phyloP scores from a whole-genome alignment of 2,797 vertebrate genomes.

The Rhynchotus rufescens region DNA sequence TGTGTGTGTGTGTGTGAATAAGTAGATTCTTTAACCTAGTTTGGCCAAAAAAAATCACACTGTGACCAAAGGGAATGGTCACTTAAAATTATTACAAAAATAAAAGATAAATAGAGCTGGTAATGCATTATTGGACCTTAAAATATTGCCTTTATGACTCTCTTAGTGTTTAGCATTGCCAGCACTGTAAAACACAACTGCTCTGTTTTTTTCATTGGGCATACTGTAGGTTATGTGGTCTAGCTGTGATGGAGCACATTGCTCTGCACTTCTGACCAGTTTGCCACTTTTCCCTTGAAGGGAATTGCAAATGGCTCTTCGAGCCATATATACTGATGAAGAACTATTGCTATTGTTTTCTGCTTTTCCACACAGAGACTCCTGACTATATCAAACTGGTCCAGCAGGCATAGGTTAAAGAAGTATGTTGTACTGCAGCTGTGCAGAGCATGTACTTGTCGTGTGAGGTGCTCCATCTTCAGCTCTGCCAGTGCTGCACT shows the following conservation, averaged over 20 bases:
- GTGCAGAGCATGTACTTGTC: not conserved
- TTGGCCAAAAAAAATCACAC: not conserved
- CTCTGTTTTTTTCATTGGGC: not conserved
- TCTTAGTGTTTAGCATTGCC: not conserved
- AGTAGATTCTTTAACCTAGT: not conserved
- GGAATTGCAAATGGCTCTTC: not conserved
- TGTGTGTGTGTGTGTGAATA: not conserved
- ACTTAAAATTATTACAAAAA: not conserved
- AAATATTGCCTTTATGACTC: not conserved
- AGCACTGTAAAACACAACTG: not conserved
- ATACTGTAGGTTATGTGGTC: not conserved
- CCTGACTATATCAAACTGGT: not conserved
- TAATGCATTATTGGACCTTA: not conserved
- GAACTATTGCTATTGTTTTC: not conserved
- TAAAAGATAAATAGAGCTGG: not conserved
- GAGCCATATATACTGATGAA: not conserved
- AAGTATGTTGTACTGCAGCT: not conserved
- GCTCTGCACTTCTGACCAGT: not conserved
- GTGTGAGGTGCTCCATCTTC: not conserved
- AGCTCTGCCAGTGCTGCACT: not conserved
- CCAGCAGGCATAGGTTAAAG: not conserved
- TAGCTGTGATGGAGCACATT: not conserved
- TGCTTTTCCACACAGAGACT: not conserved
- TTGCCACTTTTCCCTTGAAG: not conserved
- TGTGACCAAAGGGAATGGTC: not conserved